Evolutionary conservation across 2,888 invertebrate species (phyloP).

Genomic region (Drosophila helvetica): DNA sequence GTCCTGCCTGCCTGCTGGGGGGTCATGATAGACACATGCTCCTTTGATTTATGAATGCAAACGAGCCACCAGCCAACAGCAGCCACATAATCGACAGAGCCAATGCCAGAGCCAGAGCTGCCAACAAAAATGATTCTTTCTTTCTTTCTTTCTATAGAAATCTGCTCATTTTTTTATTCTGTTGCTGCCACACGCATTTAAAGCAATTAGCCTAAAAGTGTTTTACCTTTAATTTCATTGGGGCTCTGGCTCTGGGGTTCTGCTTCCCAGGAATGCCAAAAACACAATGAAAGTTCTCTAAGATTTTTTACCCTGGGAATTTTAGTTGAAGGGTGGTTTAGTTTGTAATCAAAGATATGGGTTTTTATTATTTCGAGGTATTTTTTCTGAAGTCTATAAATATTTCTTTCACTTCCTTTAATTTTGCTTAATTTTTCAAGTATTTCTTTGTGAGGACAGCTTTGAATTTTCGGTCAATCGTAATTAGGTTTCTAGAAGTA

Average conservation of each 20-base stretch:
- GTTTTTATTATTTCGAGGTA: no score
- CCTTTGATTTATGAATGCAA: slow-evolving; percentile 79
- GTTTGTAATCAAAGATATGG: no score
- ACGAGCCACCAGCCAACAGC: slow-evolving; percentile 55
- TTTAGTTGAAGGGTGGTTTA: no score
- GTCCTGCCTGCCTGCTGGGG: neutral
- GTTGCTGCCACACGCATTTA: slow-evolving; percentile 30
- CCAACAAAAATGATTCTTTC: slow-evolving; percentile 9
- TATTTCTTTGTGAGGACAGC: neutral
- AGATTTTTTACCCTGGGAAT: slow-evolving; percentile 10
- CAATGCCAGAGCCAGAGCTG: neutral
- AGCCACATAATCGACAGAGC: slow-evolving; percentile 21
- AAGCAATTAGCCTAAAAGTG: slow-evolving; percentile 66
- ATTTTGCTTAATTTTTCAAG: no score
- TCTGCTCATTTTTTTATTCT: slow-evolving; percentile 19
- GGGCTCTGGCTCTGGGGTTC: neutral
- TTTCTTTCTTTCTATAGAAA: slow-evolving; percentile 32
- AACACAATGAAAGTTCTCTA: slow-evolving; percentile 3
- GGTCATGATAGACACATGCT: slow-evolving; percentile 74
- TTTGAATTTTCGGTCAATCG: neutral
- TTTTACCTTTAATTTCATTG: slow-evolving; percentile 64
- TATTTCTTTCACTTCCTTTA: no score
- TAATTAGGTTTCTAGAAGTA: neutral
- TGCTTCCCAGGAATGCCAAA: neutral
- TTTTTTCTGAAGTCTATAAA: no score